Evolutionary conservation across 2,113 vertebrate genomes (phyloP), one percentile per base, ranked within the genome.

Genomic region (Marmota monax): DNA sequence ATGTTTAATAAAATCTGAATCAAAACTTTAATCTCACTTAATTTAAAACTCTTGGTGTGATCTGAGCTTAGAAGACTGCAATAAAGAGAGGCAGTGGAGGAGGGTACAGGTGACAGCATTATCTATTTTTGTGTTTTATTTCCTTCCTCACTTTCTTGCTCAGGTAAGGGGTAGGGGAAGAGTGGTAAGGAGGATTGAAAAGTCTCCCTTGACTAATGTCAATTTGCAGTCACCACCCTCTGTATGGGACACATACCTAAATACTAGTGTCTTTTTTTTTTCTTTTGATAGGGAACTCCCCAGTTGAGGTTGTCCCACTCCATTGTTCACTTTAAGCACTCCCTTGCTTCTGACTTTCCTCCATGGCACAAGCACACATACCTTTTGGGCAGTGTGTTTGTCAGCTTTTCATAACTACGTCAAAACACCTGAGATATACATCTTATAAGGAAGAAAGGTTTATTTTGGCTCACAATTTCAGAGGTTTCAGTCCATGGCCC

Each of bases 1-100:
- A 80, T 96, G 25, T 58, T 96, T 70, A 89, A 96, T 97, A 88
- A 96, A 91, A 93, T 80, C 23, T 27, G 76, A 92, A 89, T 97
- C 87, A 77, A 90, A 95, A 90, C 65, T 95, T 95, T 53, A 76
- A 27, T 79, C 63, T 82, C 90, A 95, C 86, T 97, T 97, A 83
- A 97, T 96, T 95, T 93, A 74, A 95, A 96, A 93, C 58, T 86
- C 37, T 84, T 48, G 17, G 37, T 91, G 32, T 92, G 58, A 87
- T 96, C 37, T 87, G 56, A 87, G 23, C 61, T 96, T 77, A 78
- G 84, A 96, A 72, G 45, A 63, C 32, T 67, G 8, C 1, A 20
- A 2, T 79, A 4, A 58, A 61, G 72, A 90, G 45, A 91, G 79
- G 45, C 12, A 67, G 63, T 10, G 1, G 20, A 29, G 12, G 25